phyloP scores from a whole-genome alignment of 2,888 invertebrate genomes.

The Cataglyphis livida region DNA sequence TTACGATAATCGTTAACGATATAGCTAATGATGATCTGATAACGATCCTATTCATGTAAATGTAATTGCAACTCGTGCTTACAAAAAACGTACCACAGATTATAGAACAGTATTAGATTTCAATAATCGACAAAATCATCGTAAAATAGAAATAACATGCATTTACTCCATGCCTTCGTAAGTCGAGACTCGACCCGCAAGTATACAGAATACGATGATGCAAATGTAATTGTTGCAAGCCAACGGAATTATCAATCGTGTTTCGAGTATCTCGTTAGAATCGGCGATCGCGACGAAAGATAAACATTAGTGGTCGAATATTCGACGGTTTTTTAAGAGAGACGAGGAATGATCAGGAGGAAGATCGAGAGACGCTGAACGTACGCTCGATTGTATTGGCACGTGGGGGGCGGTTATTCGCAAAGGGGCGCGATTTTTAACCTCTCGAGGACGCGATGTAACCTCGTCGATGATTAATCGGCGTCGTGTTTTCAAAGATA shows the following conservation, averaged over 20 bases:
- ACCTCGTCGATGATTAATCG: not conserved
- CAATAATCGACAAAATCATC: not conserved
- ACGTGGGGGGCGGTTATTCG: not conserved
- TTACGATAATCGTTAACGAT: not conserved
- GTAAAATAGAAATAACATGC: not conserved
- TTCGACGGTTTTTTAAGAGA: not conserved
- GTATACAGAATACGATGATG: conserved; percentile 9
- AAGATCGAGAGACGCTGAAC: not conserved
- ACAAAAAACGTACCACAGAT: not conserved
- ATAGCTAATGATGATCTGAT: not conserved
- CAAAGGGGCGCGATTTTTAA: conserved; percentile 1
- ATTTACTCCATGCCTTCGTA: not conserved
- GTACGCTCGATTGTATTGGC: not conserved
- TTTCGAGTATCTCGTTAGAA: not conserved
- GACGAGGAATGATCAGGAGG: not conserved
- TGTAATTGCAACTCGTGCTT: not conserved
- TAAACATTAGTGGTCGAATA: not conserved
- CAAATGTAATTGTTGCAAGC: not conserved
- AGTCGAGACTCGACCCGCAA: not conserved
- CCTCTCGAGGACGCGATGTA: not conserved
- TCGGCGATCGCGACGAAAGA: not conserved
- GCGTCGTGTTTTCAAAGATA: not conserved
- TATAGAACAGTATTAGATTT: not conserved
- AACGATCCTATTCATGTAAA: not conserved
- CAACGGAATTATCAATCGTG: not conserved